Conservation (phyloP, 1,140 invertebrate species). For the Dendroctonus ponderosae region DNA sequence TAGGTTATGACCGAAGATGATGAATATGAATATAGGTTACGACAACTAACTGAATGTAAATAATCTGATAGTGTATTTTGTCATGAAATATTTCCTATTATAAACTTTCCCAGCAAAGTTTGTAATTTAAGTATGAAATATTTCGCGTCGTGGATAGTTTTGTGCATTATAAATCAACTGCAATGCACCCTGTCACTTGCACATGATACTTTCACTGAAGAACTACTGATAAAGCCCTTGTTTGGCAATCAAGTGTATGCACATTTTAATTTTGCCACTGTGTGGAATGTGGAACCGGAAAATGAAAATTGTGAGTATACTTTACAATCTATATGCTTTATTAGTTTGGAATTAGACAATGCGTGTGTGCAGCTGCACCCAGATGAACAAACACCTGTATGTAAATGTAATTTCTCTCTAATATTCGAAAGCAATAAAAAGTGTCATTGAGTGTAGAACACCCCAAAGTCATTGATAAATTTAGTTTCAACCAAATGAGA, state of each 20-base stretch:
- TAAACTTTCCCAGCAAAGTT: background rate
- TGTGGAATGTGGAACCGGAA: constrained; percentile 62
- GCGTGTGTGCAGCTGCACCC: background rate
- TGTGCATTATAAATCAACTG: constrained; percentile 1
- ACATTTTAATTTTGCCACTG: constrained; percentile 82
- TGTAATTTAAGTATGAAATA: background rate
- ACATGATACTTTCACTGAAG: constrained; percentile 72
- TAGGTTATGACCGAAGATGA: background rate
- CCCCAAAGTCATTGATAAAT: constrained; percentile 5
- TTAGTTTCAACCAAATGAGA: too few species aligned
- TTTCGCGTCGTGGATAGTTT: background rate
- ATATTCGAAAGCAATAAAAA: too few species aligned
- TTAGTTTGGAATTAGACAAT: background rate
- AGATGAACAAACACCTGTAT: background rate
- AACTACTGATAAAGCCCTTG: constrained; percentile 77
- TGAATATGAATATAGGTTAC: background rate
- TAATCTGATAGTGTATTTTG: background rate
- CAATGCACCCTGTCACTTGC: background rate
- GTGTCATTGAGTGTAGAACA: too few species aligned
- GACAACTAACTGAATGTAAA: background rate
- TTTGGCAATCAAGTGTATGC: constrained; percentile 75
- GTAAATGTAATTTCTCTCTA: constrained; percentile 1
- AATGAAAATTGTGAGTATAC: constrained; percentile 59
- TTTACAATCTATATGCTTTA: background rate
- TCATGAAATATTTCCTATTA: background rate